phyloP scores from a whole-genome alignment of 2,797 vertebrate genomes.

The Darevskia mixta region DNA sequence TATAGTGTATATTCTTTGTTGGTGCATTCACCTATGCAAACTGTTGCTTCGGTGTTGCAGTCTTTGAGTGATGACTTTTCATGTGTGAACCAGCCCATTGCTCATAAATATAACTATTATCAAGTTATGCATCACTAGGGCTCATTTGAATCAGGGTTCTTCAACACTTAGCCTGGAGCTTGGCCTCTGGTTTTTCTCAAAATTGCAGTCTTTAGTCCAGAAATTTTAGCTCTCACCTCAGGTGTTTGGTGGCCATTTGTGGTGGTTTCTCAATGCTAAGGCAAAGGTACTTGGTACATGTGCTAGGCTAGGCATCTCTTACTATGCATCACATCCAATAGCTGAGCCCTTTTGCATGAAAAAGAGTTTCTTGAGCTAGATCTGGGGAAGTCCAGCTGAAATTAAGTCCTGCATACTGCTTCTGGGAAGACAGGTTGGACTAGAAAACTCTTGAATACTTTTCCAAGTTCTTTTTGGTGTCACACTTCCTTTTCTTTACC shows the following conservation, averaged over 20 bases:
- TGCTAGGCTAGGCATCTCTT: not conserved
- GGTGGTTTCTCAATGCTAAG: not conserved
- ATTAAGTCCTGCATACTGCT: not conserved
- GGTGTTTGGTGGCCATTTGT: not conserved
- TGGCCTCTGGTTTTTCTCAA: not conserved
- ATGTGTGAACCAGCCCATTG: not conserved
- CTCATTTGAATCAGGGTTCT: not conserved
- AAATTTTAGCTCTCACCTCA: not conserved
- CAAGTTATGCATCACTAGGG: not conserved
- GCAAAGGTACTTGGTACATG: not conserved
- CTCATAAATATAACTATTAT: not conserved
- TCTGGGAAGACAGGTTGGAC: not conserved
- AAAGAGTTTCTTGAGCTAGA: not conserved
- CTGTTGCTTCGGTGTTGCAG: not conserved
- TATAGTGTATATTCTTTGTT: not conserved
- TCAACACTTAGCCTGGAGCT: not conserved
- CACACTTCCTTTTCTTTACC: slow-evolving; percentile 1
- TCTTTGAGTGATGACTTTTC: not conserved
- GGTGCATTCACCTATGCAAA: not conserved
- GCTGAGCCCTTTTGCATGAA: not conserved
- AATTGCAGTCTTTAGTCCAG: not conserved
- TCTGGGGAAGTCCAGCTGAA: not conserved
- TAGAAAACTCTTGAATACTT: not conserved
- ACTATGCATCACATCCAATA: not conserved
- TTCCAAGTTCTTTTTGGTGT: not conserved